A percentile compares a stretch with the other conserved stretches of the same genome.
These are phyloP conservation scores for Lasiurus borealis DNA, from an alignment of 2,113 vertebrate species.

Conservation along the genomic window DNA sequence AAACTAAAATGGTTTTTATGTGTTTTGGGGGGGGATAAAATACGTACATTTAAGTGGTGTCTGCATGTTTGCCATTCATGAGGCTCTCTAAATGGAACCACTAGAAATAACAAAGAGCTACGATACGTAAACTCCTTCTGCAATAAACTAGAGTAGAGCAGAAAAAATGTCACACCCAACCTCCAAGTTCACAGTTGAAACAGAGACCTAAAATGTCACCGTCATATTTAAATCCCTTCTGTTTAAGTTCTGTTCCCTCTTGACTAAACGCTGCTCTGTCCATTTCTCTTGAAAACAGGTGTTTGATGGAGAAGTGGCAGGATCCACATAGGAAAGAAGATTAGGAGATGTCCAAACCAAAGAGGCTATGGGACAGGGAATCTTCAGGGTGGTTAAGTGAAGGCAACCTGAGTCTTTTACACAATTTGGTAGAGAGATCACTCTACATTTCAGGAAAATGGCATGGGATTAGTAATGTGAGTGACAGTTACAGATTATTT, in stretches of 20 bases:
- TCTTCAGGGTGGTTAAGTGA: not conserved
- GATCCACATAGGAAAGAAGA: not conserved
- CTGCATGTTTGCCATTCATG: not conserved
- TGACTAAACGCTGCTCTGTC: not conserved
- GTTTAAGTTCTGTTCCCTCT: not conserved
- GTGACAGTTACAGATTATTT: not conserved
- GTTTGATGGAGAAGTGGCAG: not conserved
- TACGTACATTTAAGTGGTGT: not conserved
- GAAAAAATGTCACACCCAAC: not conserved
- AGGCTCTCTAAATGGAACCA: not conserved
- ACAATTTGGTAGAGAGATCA: not conserved
- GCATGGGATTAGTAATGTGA: not conserved
- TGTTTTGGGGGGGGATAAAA: not conserved
- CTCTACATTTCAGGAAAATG: not conserved
- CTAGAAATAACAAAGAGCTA: constrained; percentile 5
- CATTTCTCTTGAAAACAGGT: not conserved
- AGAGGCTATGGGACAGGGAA: not conserved
- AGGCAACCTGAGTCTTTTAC: not conserved
- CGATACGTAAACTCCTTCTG: not conserved
- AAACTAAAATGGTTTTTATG: not conserved
- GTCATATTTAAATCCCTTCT: not conserved
- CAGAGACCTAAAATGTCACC: not conserved
- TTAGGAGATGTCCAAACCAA: not conserved
- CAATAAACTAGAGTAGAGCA: not conserved
- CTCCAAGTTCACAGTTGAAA: constrained; percentile 17